Base-by-base conservation (phyloP, 2,888 invertebrate species). In the Andrena chrysosceles region DNA sequence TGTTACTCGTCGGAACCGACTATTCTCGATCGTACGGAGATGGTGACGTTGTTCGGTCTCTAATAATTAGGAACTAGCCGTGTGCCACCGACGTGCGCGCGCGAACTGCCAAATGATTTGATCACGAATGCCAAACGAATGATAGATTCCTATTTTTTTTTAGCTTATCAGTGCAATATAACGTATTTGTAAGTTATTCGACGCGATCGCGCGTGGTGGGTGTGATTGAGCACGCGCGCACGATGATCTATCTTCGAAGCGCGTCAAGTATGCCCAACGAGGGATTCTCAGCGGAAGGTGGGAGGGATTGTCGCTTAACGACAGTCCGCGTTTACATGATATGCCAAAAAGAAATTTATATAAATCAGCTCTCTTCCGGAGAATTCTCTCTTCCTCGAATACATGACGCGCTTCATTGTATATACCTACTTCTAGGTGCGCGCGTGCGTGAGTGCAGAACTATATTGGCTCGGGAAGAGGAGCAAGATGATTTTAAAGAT, bases 51-150 rank as follows among this genome's bases (percentile, higher is more conserved):
- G 20, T n/a, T 56, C 62, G 42, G 52, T 6, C 29, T 42, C 13
- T 10, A n/a, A 35, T 29, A 29, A 63, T n/a, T 52, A 33, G 52
- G 16, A 74, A 20, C 62, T 49, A n/a, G 42, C 10, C 48, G 42
- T 59, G 49, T 35, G 70, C n/a, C 10, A 23, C 23, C 42, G 42
- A 48, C n/a, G 60, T 23, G 60, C 31, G 48, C 35, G 48, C 48
- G 74, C 49, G 23, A 86, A 89, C 85, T 88, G 81, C 89, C 86
- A 86, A 89, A 82, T 85, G 82, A 42, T 72, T 69, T 74, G 60
- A 85, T 70, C n/a, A 89, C 72, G 70, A 87, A 91, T 90, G 87
- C 92, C 92, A 92, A 92, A 92, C 90, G 84, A 88, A 85, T 81
- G 85, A 87, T 89, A 23, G 56, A 90, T 91, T 91, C 89, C 89